A percentile compares a stretch with the other conserved stretches of the same genome.
These are phyloP conservation scores for Ciconia boyciana DNA, from an alignment of 2,113 vertebrate genomes.

Conservation along the genomic window DNA sequence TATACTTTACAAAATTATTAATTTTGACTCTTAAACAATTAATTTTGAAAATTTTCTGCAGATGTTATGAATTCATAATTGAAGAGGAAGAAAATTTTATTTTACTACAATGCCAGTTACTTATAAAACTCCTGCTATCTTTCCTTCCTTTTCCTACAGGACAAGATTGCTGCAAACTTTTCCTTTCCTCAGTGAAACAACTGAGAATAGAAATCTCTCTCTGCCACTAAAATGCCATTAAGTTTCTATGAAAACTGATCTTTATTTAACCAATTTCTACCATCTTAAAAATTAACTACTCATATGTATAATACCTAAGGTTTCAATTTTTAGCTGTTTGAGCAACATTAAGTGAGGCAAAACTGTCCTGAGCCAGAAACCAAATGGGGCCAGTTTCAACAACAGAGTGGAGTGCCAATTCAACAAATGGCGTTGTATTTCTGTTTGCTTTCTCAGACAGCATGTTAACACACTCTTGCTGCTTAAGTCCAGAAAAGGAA, in stretches of 20 bases:
- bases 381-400: background rate
- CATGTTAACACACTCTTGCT: background rate
- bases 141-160: background rate
- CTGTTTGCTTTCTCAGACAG: background rate
- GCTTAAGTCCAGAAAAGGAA: background rate
- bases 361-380: background rate
- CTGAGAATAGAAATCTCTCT: background rate
- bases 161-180: background rate
- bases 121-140: background rate
- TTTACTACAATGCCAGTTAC: background rate
- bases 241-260: background rate
- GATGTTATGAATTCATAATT: background rate
- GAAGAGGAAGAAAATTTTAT: background rate
- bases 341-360: background rate
- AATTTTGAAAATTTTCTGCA: background rate
- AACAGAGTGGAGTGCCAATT: too few species aligned
- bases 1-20: background rate
- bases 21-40: background rate
- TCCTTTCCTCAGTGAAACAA: background rate
- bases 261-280: background rate
- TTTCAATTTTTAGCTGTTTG: background rate
- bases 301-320: background rate
- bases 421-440: background rate
- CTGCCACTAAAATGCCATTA: background rate
- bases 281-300: constrained; percentile 1